phyloP scores from a whole-genome alignment of 2,113 vertebrate species.

The Synchiropus splendidus region DNA sequence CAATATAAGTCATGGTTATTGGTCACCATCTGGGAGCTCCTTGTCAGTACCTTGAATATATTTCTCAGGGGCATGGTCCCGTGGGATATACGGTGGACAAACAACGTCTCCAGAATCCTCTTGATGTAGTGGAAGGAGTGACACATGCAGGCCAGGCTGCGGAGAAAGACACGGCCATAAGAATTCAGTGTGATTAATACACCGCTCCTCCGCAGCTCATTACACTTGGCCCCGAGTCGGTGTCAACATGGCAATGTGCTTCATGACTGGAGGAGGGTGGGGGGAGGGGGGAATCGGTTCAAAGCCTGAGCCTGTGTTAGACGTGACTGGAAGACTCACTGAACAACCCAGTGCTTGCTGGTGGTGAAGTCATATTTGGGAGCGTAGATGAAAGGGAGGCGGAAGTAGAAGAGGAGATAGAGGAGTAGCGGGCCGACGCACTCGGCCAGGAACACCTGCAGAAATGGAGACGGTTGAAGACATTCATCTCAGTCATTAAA shows the following conservation, averaged over 20 bases:
- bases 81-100: slow-evolving; percentile 84
- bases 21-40: too few relatives aligned
- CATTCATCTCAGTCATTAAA: too few relatives aligned
- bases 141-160: slow-evolving; percentile 81
- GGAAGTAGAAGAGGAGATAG: slow-evolving; percentile 87
- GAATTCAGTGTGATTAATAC: slow-evolving; percentile 12
- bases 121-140: slow-evolving; percentile 87
- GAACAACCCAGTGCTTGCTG: slow-evolving; percentile 82
- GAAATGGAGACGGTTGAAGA: too few relatives aligned
- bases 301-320: slow-evolving; percentile 19
- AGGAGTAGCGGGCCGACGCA: slow-evolving; percentile 80
- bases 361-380: slow-evolving; percentile 81
- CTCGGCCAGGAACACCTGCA: slow-evolving; percentile 83
- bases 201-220: background rate
- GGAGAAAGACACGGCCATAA: slow-evolving; percentile 15
- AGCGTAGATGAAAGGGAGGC: slow-evolving; percentile 83
- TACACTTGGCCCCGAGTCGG: slow-evolving; percentile 23
- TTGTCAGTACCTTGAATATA: slow-evolving; percentile 83
- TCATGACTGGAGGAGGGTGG: background rate
- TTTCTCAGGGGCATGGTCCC: slow-evolving; percentile 87
- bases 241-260: slow-evolving; percentile 16
- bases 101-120: slow-evolving; percentile 82
- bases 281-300: slow-evolving; percentile 10
- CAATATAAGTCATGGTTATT: too few relatives aligned
- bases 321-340: slow-evolving; percentile 69